phyloP scores from a whole-genome alignment of 2,797 vertebrate species.

The Simalia tracyae region DNA sequence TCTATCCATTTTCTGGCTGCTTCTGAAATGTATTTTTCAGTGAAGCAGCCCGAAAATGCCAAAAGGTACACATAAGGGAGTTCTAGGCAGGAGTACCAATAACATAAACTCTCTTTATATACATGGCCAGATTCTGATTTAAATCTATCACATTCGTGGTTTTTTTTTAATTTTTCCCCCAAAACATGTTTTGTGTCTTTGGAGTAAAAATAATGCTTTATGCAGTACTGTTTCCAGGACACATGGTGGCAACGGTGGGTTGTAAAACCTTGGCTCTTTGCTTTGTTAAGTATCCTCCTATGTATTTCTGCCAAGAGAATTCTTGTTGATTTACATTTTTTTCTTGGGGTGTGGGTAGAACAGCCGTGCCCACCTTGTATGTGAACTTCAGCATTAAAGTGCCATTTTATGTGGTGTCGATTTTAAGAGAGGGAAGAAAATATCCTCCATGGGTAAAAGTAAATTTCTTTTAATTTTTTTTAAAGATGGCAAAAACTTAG shows the following conservation, averaged over 20 bases:
- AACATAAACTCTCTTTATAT: neutral
- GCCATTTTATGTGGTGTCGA: constrained; percentile 8
- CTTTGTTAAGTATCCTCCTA: neutral
- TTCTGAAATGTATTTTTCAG: neutral
- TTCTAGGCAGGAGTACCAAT: neutral
- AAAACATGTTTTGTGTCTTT: neutral
- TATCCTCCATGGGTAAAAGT: accelerated
- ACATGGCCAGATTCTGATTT: neutral
- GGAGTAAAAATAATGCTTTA: neutral
- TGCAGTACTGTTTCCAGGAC: constrained; percentile 55
- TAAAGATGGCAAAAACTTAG: neutral
- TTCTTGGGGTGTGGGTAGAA: neutral
- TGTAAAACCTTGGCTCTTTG: accelerated
- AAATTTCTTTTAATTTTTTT: neutral
- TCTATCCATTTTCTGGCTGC: neutral
- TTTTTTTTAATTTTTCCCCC: neutral
- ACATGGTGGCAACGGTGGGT: constrained; percentile 63
- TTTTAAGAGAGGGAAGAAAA: constrained; percentile 16
- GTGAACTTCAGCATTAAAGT: accelerated
- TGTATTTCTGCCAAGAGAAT: neutral
- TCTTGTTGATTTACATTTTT: neutral
- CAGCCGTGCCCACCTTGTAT: neutral
- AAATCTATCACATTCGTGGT: neutral
- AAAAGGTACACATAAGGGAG: neutral
- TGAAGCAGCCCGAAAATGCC: neutral